These are phyloP conservation scores for Sebastes steindachneri DNA, from an alignment of 2,797 vertebrate genomes.

Conservation along the genomic window DNA sequence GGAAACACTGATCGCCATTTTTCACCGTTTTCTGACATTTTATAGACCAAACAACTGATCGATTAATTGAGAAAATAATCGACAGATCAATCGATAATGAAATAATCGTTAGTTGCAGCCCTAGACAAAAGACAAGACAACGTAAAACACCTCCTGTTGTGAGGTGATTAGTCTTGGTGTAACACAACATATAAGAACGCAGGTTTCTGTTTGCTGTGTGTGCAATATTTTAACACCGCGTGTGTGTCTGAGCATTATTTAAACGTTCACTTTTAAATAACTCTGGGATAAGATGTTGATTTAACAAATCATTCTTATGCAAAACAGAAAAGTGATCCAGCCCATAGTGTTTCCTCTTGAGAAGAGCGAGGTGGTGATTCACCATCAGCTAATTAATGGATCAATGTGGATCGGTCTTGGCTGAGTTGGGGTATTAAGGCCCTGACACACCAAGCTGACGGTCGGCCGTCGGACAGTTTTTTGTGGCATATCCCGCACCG, in stretches of 20 bases:
- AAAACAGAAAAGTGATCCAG: neutral
- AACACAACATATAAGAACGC: neutral
- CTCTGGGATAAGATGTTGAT: constrained; percentile 1
- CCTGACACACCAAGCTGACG: no score
- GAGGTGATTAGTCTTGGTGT: constrained; percentile 17
- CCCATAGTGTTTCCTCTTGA: neutral
- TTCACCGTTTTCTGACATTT: no score
- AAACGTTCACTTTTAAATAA: constrained; percentile 19
- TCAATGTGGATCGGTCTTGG: constrained; percentile 33
- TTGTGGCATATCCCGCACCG: no score
- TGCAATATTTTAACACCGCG: neutral
- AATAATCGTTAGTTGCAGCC: no score
- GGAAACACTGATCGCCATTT: no score
- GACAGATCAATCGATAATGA: no score
- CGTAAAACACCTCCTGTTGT: constrained; percentile 1
- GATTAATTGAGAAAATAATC: no score
- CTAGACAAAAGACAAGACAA: neutral
- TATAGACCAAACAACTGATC: no score
- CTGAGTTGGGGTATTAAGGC: constrained; percentile 6
- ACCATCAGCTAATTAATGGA: constrained; percentile 39
- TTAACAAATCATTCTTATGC: constrained; percentile 12
- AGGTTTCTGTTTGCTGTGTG: neutral
- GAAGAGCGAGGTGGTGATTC: constrained; percentile 2
- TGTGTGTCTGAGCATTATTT: neutral
- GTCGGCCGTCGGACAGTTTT: no score